phyloP scores from a whole-genome alignment of 2,113 vertebrate species.

The Chascanopsetta lugubris region DNA sequence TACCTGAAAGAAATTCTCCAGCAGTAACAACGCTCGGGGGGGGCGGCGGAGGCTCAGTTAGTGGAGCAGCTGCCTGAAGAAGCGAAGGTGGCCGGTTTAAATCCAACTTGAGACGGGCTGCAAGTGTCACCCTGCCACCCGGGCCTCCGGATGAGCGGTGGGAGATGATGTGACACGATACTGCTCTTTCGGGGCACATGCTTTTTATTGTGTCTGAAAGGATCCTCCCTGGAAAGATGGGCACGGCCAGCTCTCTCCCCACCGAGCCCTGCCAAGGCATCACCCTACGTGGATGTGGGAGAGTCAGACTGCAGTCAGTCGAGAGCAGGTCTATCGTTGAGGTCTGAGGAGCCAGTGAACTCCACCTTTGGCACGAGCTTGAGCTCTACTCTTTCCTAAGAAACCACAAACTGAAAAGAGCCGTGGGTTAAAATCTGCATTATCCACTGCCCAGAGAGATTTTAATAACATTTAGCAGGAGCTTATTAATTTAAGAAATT shows the following conservation, averaged over 20 bases:
- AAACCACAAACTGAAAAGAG: conserved; percentile 31
- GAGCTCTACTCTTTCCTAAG: conserved; percentile 25
- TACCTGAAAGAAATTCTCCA: conserved; percentile 65
- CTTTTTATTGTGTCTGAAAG: conserved; percentile 67
- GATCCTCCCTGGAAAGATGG: conserved; percentile 68
- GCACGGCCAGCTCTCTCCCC: conserved; percentile 29
- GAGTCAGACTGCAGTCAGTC: conserved; percentile 30
- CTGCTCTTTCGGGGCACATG: conserved; percentile 52
- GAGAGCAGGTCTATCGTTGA: conserved; percentile 39
- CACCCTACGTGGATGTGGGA: conserved; percentile 49
- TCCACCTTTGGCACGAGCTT: conserved; percentile 19
- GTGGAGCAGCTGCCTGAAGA: no score
- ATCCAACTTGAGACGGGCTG: no score
- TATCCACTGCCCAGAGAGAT: conserved; percentile 30
- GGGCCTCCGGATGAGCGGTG: no score
- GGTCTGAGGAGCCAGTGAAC: conserved; percentile 16
- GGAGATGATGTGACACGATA: no score
- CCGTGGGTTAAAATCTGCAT: conserved; percentile 17
- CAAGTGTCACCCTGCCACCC: no score
- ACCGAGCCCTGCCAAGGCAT: conserved; percentile 30
- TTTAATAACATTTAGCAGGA: conserved; percentile 63
- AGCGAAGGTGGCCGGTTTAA: no score
- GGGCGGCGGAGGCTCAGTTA: no score
- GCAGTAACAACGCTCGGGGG: no score
- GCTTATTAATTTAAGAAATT: conserved; percentile 63